Conservation (phyloP, 2,113 vertebrate species). For the Nothocercus nigrocapillus region DNA sequence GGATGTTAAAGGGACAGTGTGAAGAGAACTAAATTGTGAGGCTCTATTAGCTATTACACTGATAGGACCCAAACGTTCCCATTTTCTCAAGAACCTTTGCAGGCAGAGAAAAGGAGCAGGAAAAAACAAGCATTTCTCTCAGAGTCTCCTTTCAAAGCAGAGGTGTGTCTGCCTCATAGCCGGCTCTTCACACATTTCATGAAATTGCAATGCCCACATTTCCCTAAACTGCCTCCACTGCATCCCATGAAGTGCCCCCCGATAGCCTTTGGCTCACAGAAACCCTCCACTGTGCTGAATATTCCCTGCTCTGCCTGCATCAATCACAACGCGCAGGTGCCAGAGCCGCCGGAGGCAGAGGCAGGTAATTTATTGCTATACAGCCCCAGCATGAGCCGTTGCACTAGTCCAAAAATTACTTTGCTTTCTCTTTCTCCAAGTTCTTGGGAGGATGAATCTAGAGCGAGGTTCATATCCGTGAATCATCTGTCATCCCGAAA, state of each 20-base stretch:
- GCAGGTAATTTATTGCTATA: not conserved
- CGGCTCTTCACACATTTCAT: not conserved
- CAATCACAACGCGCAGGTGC: not conserved
- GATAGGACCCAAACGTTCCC: constrained; percentile 41
- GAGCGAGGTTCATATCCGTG: constrained; percentile 22
- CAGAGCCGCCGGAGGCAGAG: constrained; percentile 13
- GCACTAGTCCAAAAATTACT: constrained; percentile 39
- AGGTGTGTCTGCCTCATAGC: not conserved
- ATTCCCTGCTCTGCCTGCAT: not conserved
- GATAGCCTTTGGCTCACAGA: constrained; percentile 9
- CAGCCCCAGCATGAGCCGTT: not conserved
- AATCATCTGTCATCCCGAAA: constrained; percentile 43
- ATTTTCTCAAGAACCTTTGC: constrained; percentile 34
- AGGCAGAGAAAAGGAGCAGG: not conserved
- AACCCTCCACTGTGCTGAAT: not conserved
- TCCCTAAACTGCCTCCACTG: not conserved
- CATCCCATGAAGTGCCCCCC: not conserved
- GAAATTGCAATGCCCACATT: constrained; percentile 6
- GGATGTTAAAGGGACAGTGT: not conserved
- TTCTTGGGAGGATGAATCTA: constrained; percentile 10
- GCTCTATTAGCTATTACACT: constrained; percentile 31
- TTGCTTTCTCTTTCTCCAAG: constrained; percentile 34
- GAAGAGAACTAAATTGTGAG: constrained; percentile 31
- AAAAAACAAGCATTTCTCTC: constrained; percentile 18
- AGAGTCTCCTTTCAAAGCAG: not conserved